phyloP scores from a whole-genome alignment of 2,797 vertebrate genomes.

The Balearica regulorum region DNA sequence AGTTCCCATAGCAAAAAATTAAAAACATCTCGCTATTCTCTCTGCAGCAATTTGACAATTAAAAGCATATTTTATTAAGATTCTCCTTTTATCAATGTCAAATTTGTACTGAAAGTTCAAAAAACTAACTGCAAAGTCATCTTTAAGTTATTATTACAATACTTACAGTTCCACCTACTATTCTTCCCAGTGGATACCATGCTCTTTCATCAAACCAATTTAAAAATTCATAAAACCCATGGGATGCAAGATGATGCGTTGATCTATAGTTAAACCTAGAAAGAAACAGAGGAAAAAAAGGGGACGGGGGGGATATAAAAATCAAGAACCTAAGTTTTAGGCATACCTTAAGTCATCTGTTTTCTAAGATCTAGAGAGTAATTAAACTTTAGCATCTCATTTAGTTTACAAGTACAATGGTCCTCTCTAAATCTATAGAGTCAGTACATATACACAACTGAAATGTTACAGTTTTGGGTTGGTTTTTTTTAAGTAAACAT shows the following conservation, averaged over 20 bases:
- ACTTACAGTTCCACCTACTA: constrained; percentile 97
- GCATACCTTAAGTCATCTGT: not conserved
- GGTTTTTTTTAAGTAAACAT: not conserved
- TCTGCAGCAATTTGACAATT: not conserved
- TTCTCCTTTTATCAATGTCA: not conserved
- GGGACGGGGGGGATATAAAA: not conserved
- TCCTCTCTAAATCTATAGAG: not conserved
- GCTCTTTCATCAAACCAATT: constrained; percentile 99
- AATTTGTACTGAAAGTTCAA: not conserved
- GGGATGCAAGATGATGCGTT: constrained; percentile 95
- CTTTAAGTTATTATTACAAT: not conserved
- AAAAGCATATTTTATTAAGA: not conserved
- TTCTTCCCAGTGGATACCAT: constrained; percentile 97
- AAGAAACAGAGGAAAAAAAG: not conserved
- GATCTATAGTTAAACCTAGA: constrained; percentile 98
- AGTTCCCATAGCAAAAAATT: not conserved
- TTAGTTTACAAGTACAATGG: not conserved
- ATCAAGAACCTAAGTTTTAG: not conserved
- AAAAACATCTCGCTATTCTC: not conserved
- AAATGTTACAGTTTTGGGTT: not conserved
- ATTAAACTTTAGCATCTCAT: not conserved
- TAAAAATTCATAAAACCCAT: constrained; percentile 98
- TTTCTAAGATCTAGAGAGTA: not conserved
- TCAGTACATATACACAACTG: not conserved
- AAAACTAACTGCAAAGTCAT: not conserved